Evolutionary conservation across 2,888 invertebrate genomes (phyloP).

Genomic region (Acanthosoma haemorrhoidale): DNA sequence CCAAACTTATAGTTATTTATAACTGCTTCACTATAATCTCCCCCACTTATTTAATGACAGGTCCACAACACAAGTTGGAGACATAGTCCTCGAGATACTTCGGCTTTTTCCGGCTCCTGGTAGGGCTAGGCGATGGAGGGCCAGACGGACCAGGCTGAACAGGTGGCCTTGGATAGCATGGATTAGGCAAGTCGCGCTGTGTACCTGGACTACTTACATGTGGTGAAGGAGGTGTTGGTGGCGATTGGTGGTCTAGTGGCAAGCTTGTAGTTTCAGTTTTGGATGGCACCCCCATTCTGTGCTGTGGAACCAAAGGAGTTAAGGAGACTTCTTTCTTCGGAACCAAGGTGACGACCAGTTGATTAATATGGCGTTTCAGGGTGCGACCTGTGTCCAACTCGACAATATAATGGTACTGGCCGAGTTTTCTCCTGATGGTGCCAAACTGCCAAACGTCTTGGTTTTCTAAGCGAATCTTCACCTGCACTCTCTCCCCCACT

Average conservation of each 20-base stretch:
- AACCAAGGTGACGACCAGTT: neutral
- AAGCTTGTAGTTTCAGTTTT: neutral
- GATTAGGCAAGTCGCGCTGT: too few species aligned
- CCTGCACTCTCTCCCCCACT: slow-evolving; percentile 30
- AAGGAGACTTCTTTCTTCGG: neutral
- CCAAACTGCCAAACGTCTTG: neutral
- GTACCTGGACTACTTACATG: too few species aligned
- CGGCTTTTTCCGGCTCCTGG: too few species aligned
- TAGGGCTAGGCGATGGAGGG: too few species aligned
- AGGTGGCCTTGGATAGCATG: too few species aligned
- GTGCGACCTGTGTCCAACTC: neutral
- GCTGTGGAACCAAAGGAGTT: neutral
- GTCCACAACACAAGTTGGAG: too few species aligned
- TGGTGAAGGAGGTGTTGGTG: neutral
- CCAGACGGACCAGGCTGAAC: too few species aligned
- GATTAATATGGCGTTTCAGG: neutral
- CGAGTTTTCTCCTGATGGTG: neutral
- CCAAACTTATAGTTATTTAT: too few species aligned
- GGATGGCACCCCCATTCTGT: neutral
- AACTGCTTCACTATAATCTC: too few species aligned
- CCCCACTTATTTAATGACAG: too few species aligned
- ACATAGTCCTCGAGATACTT: too few species aligned
- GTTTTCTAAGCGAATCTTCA: neutral
- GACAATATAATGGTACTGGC: neutral
- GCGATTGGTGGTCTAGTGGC: neutral